phyloP scores from a whole-genome alignment of 2,113 vertebrate species.

The Pteruthius melanotis region DNA sequence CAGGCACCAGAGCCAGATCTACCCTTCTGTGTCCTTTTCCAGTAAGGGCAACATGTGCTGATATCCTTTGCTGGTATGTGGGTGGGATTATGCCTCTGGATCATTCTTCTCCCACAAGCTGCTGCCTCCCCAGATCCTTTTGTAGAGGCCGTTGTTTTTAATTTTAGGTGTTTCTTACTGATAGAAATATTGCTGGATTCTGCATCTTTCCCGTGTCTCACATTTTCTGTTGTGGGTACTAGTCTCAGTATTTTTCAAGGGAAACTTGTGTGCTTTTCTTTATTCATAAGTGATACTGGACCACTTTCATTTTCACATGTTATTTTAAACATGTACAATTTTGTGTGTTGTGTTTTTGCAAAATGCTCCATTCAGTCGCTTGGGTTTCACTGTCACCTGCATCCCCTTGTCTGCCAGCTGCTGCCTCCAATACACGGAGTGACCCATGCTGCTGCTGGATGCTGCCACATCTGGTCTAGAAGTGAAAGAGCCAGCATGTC shows the following conservation, averaged over 20 bases:
- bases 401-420: background rate
- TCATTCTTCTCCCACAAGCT: background rate
- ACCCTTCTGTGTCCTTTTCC: background rate
- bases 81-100: background rate
- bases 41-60: background rate
- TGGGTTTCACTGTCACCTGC: background rate
- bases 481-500: background rate
- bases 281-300: background rate
- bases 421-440: background rate
- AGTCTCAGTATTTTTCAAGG: background rate
- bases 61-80: background rate
- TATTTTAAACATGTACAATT: background rate
- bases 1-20: fast-evolving
- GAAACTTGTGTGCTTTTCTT: background rate
- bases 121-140: background rate
- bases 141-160: background rate
- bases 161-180: background rate
- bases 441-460: background rate
- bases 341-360: background rate
- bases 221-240: fast-evolving
- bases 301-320: background rate
- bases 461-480: background rate
- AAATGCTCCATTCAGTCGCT: background rate
- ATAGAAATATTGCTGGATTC: background rate
- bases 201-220: background rate